A percentile compares a stretch with the other conserved stretches of the same genome.
These are phyloP conservation scores for Gadus chalcogrammus DNA, from an alignment of 2,113 vertebrate species.

Conservation along the genomic window DNA sequence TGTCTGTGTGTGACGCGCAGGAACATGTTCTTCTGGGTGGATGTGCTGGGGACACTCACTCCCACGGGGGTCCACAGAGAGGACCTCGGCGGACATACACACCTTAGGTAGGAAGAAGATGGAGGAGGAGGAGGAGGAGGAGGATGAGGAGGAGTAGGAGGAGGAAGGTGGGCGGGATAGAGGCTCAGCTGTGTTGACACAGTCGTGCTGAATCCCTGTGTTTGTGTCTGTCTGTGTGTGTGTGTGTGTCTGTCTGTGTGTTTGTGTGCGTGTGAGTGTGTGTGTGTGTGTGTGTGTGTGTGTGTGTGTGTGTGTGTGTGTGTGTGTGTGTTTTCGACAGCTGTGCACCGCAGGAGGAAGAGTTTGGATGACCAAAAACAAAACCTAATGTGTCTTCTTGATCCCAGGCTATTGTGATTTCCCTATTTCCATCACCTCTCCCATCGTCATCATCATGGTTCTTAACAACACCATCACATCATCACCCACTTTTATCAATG, in stretches of 20 bases:
- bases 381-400: slow-evolving; percentile 32
- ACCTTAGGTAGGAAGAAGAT: slow-evolving; percentile 59
- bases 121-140: slow-evolving; percentile 14
- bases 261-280: background rate
- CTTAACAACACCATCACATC: background rate
- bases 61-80: slow-evolving; percentile 60
- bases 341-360: slow-evolving; percentile 55
- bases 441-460: slow-evolving; percentile 16
- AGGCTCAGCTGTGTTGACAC: slow-evolving; percentile 70
- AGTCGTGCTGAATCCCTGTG: slow-evolving; percentile 52
- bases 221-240: slow-evolving; percentile 29
- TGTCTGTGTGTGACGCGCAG: slow-evolving; percentile 82
- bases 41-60: slow-evolving; percentile 58
- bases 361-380: no score
- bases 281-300: slow-evolving; percentile 9
- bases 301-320: slow-evolving; percentile 9
- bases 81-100: slow-evolving; percentile 58
- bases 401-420: slow-evolving; percentile 41
- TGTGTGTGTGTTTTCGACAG: slow-evolving; percentile 46
- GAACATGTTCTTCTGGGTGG: slow-evolving; percentile 79
- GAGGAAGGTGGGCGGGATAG: slow-evolving; percentile 19
- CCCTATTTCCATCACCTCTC: slow-evolving; percentile 16
- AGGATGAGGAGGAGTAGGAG: background rate
- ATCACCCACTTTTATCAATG: slow-evolving; percentile 41
- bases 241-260: slow-evolving; percentile 2